Conservation (phyloP, 2,113 vertebrate genomes). For the Entosphenus tridentatus region DNA sequence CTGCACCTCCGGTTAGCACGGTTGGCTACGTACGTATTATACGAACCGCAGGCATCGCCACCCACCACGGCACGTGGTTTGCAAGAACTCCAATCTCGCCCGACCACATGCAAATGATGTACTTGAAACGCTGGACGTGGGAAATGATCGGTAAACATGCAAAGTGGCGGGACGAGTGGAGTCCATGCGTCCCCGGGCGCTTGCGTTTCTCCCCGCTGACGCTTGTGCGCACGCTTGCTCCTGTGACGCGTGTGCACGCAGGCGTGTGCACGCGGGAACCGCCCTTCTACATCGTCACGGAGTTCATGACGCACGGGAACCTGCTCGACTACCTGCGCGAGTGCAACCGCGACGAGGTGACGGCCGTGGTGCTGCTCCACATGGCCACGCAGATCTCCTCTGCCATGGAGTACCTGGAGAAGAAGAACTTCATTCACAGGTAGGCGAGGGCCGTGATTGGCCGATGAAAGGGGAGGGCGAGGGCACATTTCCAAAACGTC, state of each 20-base stretch:
- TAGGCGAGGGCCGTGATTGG: conserved; percentile 12
- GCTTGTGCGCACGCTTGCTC: too few species aligned
- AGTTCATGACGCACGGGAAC: conserved; percentile 97
- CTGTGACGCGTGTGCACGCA: conserved; percentile 13
- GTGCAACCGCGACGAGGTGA: conserved; percentile 82
- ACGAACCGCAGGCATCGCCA: too few species aligned
- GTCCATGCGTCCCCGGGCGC: too few species aligned
- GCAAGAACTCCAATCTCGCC: background rate
- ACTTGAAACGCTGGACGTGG: background rate
- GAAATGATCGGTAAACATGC: background rate
- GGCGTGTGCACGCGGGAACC: conserved; percentile 90
- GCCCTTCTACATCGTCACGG: conserved; percentile 92
- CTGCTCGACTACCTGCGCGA: conserved; percentile 80
- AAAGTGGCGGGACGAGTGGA: background rate
- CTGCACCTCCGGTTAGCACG: too few species aligned
- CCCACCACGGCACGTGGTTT: background rate
- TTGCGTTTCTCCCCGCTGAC: too few species aligned
- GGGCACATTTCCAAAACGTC: too few species aligned
- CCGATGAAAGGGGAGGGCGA: too few species aligned
- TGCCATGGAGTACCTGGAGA: conserved; percentile 97
- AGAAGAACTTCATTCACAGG: conserved; percentile 98
- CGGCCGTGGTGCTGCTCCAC: conserved; percentile 78
- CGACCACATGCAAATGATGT: background rate
- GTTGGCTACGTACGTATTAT: too few species aligned
- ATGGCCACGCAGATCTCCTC: conserved; percentile 99